These are phyloP conservation scores for Drosophila mojavensis DNA, from an alignment of 1,140 invertebrate species.

Conservation along the genomic window DNA sequence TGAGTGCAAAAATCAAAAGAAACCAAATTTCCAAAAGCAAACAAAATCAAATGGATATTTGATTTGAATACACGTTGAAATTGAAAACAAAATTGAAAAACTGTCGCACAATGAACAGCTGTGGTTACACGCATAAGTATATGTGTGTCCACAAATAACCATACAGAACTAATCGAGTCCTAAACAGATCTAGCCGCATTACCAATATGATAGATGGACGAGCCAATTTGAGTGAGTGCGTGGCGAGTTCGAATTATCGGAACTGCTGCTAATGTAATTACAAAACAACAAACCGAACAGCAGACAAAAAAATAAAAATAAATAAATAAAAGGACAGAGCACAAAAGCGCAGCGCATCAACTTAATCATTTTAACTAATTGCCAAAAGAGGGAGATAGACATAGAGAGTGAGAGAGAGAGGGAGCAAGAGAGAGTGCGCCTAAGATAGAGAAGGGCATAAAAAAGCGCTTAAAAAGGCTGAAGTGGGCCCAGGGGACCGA, in stretches of 20 bases:
- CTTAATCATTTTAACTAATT: constrained; percentile 84
- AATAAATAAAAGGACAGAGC: constrained; percentile 17
- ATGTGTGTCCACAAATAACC: no score
- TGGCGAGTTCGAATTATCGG: constrained; percentile 68
- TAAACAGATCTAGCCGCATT: constrained; percentile 26
- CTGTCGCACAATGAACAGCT: constrained; percentile 67
- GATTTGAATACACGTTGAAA: constrained; percentile 39
- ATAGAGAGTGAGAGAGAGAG: not conserved
- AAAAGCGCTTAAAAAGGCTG: constrained; percentile 71
- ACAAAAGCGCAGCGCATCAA: constrained; percentile 51
- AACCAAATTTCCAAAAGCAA: constrained; percentile 2
- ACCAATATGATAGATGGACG: constrained; percentile 70
- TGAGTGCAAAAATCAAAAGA: constrained; percentile 11
- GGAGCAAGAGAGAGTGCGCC: not conserved
- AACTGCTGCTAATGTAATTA: constrained; percentile 77
- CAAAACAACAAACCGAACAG: constrained; percentile 37
- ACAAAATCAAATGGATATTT: constrained; percentile 31
- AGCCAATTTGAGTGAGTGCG: constrained; percentile 76
- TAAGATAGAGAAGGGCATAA: constrained; percentile 33
- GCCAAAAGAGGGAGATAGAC: constrained; percentile 44
- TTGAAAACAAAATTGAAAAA: constrained; percentile 42
- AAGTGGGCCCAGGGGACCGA: constrained; percentile 72
- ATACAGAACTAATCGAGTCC: constrained; percentile 41
- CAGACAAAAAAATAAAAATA: not conserved
- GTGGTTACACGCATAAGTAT: constrained; percentile 16